Evolutionary conservation across 1,140 invertebrate genomes (phyloP), one percentile per base, ranked within the genome.

Genomic region (Pseudoatta argentina): DNA sequence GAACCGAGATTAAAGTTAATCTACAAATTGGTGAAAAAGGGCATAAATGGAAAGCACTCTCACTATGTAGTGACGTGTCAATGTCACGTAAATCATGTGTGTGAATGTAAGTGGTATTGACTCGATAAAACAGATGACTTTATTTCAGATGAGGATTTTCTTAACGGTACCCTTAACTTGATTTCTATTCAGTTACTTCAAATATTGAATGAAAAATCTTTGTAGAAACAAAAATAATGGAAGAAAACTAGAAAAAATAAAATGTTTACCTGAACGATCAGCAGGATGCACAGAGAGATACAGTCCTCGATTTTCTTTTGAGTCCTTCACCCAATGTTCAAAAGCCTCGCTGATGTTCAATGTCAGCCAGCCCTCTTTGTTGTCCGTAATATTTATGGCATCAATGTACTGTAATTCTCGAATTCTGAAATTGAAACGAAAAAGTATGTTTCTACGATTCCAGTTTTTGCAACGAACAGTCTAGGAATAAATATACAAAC

Each of bases 281-380:
- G 96, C 96, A 44, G 96, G 96, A 94, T 97, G 97, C 1, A 98
- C 97, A 0, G 97, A 97, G n/a, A 98, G 95, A 93, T 98, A 98
- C n/a, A 99, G 96, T 64, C 98, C 98, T 78, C 97, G 96, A 94
- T 99, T 99, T n/a, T 97, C 96, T 4, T 96, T 95, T 0, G 98
- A 97, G 88, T 97, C 97, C 18, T 96, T 95, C 39, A 98, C 96
- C 98, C 98, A 99, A 30, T 97, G 96, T 1, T 96, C 95, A 55
- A 98, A 95, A 2, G 97, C 96, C 57, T 94, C 95, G 0, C 97
- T 98, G 3, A 98, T 96, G 92, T 98, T 98, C 24, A 98, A 92
- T 63, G 97, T 96, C 69, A 98, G 91, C 98, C 98, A 98, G 5
- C 98, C 98, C 87, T 97, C 96, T 76, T 96, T 96, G 16, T 94